Evolutionary conservation across 2,113 vertebrate genomes (phyloP).

Genomic region (Hiodon tergisus): DNA sequence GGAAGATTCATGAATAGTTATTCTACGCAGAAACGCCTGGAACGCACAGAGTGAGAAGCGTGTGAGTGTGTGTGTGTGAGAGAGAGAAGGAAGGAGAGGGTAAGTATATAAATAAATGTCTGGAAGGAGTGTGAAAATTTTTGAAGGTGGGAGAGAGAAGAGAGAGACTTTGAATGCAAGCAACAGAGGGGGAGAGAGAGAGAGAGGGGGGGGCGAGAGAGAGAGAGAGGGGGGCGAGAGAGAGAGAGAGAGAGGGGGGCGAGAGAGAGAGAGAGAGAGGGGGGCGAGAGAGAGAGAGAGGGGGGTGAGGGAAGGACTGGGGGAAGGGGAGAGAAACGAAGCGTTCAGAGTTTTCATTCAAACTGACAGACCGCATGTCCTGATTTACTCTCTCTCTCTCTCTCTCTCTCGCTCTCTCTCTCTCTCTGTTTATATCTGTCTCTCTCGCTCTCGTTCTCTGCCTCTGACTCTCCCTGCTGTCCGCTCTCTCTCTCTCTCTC

Average conservation of each 20-base stretch:
- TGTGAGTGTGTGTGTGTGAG: constrained; percentile 30
- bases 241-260: constrained; percentile 41
- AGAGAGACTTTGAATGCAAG: constrained; percentile 32
- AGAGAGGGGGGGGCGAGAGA: too few relatives aligned
- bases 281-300: constrained; percentile 36
- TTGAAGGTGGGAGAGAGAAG: constrained; percentile 47
- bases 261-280: constrained; percentile 36
- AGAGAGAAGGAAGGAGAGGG: constrained; percentile 6
- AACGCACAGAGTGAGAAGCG: constrained; percentile 17
- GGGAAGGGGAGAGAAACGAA: constrained; percentile 42
- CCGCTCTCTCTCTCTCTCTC: constrained; percentile 16
- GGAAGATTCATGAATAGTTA: neutral
- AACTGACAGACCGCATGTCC: constrained; percentile 61
- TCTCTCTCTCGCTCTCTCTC: neutral
- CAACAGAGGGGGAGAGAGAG: constrained; percentile 45
- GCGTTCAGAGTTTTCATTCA: constrained; percentile 65
- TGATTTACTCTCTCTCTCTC: constrained; percentile 53
- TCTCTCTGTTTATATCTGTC: neutral
- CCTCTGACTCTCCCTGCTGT: neutral
- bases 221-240: too few relatives aligned
- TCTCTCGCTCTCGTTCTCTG: neutral
- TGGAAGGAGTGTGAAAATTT: constrained; percentile 56
- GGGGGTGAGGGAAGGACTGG: constrained; percentile 13
- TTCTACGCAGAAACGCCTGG: constrained; percentile 41
- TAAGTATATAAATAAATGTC: constrained; percentile 48